Evolutionary conservation across 2,888 invertebrate genomes (phyloP).

Genomic region (Eustalomyia histrio): DNA sequence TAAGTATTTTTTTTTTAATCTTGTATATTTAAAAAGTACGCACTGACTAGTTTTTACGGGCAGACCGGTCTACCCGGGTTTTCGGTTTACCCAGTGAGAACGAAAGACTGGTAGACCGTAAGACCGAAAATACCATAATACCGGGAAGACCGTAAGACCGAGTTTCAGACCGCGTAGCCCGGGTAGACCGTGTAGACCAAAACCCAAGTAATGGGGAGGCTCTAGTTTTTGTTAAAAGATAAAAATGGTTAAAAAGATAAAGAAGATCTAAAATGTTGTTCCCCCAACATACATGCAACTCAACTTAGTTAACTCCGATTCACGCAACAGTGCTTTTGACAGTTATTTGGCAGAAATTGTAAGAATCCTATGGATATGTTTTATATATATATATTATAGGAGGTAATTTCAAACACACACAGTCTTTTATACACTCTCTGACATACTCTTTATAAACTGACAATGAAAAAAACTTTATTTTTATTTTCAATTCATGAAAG

Average conservation of each 20-base stretch:
- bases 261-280: constrained; percentile 24
- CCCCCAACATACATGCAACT: constrained; percentile 31
- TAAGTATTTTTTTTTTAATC: too few relatives aligned
- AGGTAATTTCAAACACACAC: constrained; percentile 16
- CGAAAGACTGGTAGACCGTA: too few relatives aligned
- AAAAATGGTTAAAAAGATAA: constrained; percentile 24
- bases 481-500: constrained; percentile 37
- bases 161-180: too few relatives aligned
- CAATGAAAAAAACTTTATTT: constrained; percentile 15
- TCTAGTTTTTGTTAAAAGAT: constrained; percentile 16
- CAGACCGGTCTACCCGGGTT: too few relatives aligned
- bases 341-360: constrained; percentile 55
- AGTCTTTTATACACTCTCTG: neutral
- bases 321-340: constrained; percentile 58
- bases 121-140: too few relatives aligned
- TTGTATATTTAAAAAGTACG: too few relatives aligned
- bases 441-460: neutral
- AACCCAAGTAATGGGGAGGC: too few relatives aligned
- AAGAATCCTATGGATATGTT: constrained; percentile 11
- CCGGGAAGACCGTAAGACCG: too few relatives aligned
- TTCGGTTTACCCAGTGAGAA: too few relatives aligned
- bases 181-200: too few relatives aligned
- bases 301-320: constrained; percentile 43
- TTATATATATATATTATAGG: neutral
- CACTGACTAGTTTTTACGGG: too few relatives aligned